Conservation (phyloP, 1,140 invertebrate genomes). For the Drosophila repleta region DNA sequence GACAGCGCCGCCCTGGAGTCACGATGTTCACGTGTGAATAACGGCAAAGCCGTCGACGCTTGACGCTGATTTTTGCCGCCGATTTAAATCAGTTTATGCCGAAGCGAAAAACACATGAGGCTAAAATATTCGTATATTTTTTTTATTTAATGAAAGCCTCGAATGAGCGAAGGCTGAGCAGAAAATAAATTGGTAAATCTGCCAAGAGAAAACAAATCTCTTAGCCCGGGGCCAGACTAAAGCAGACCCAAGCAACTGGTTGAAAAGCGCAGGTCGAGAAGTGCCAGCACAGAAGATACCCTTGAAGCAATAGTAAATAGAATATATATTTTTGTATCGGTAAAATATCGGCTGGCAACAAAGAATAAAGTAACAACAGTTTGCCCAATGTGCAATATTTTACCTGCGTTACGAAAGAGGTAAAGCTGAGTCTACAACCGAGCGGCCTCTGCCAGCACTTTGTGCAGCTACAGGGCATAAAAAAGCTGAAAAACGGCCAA, state of each 20-base stretch:
- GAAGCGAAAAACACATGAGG: conserved; percentile 48
- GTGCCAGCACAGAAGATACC: conserved; percentile 13
- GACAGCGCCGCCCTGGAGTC: conserved; percentile 31
- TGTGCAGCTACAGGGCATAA: not conserved
- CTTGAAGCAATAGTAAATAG: not conserved
- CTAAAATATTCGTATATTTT: conserved; percentile 59
- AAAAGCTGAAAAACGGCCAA: conserved; percentile 27
- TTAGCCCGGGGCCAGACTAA: conserved; percentile 16
- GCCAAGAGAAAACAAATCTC: conserved; percentile 30
- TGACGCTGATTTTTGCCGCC: conserved; percentile 37
- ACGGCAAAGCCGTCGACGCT: conserved; percentile 58
- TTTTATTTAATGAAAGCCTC: conserved; percentile 39
- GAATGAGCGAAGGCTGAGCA: conserved; percentile 19
- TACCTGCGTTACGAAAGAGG: too few species aligned
- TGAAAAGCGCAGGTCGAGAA: conserved; percentile 18
- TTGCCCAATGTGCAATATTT: too few species aligned
- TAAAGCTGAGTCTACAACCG: too few species aligned
- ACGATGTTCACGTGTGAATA: conserved; percentile 55
- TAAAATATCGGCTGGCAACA: too few species aligned
- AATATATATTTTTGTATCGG: too few species aligned
- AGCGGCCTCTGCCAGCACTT: not conserved
- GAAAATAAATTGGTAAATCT: conserved; percentile 62
- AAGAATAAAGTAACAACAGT: too few species aligned
- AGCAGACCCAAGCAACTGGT: conserved; percentile 46
- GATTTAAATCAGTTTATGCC: conserved; percentile 76